Conservation (phyloP, 30 jellyfish, hydroid and myxozoan genomes). For the Chrysaora quinquecirrha region DNA sequence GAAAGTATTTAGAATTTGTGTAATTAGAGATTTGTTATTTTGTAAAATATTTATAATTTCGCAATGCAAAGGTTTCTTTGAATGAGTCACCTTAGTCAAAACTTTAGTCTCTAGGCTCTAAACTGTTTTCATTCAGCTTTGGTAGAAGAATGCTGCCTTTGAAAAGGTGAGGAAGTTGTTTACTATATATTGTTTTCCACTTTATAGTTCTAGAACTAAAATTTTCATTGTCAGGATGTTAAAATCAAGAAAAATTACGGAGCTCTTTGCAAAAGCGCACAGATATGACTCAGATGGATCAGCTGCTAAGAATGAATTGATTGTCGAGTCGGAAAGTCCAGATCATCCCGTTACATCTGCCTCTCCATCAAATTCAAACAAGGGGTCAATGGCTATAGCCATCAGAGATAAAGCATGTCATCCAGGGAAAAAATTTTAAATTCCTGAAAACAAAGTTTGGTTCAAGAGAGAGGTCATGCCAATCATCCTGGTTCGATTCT, state of each 20-base stretch:
- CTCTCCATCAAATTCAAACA: not conserved
- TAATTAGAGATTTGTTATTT: not conserved
- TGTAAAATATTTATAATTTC: not conserved
- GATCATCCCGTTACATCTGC: slow-evolving; percentile 12
- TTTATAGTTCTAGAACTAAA: not conserved
- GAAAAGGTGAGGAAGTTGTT: not conserved
- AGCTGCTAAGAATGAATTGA: slow-evolving; percentile 15
- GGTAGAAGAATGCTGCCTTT: not conserved
- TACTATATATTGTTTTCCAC: not conserved
- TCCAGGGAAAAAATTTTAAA: slow-evolving; percentile 12
- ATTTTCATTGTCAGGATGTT: slow-evolving; percentile 12
- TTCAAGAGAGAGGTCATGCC: slow-evolving; percentile 33
- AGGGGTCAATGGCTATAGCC: slow-evolving; percentile 11
- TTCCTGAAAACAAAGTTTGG: slow-evolving; percentile 32
- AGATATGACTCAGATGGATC: not conserved
- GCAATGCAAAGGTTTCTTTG: not conserved
- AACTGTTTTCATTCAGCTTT: not conserved
- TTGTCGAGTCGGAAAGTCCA: slow-evolving; percentile 14
- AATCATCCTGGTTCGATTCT: slow-evolving; percentile 52
- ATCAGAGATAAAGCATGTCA: slow-evolving; percentile 12
- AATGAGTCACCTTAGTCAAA: not conserved
- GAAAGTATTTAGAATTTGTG: not conserved
- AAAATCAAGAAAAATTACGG: slow-evolving; percentile 16
- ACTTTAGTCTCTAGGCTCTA: not conserved
- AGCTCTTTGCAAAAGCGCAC: slow-evolving; percentile 10